Evolutionary conservation across 2,888 invertebrate genomes (phyloP), one percentile per base, ranked within the genome.

Genomic region (Acronicta leporina): DNA sequence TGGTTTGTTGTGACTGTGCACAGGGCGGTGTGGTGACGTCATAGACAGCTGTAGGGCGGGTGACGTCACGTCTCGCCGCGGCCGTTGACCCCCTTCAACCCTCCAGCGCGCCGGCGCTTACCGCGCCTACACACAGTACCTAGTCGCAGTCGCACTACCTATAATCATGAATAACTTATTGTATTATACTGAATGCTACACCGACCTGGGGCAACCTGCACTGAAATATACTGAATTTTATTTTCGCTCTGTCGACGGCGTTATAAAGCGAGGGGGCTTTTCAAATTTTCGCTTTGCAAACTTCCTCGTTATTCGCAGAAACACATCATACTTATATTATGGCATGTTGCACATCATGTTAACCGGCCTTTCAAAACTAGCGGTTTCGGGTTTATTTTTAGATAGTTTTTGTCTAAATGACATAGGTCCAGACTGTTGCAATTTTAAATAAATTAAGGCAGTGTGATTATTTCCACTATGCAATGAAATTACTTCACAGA

Each of bases 31-130:
- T 70, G 79, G 82, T 94, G 94, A 93, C 92, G 94, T 94, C 93
- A 91, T 82, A 82, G 87, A 88, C 93, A 93, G 94, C 94, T 94
- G 94, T 92, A 92, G 91, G 91, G 91, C 90, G 92, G 86, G 79
- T 93, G 92, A 93, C 93, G 92, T 94, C 92, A 93, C 84, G 87
- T 84, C 84, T 85, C 84, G 85, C 75, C 85, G 86, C 85, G 91
- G 88, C 86, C 92, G 85, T 88, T 85, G 91, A 92, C 91, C 92
- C 87, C 73, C 77, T 83, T 69, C 88, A 86, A 86, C 91, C 87
- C 90, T 88, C 85, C 82, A 83, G 71, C 73, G 79, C 77, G 74
- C 72, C 69, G n/a, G n/a, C n/a, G 82, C 82, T 75, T 74, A 70
- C 81, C 77, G 74, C 84, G 85, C 87, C 88, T 86, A 83, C 86